Percentiles rank a stretch among this genome's conserved stretches.
Evolutionary conservation across 2,888 invertebrate species (phyloP).

Genomic region (Ephialtes manifestator): DNA sequence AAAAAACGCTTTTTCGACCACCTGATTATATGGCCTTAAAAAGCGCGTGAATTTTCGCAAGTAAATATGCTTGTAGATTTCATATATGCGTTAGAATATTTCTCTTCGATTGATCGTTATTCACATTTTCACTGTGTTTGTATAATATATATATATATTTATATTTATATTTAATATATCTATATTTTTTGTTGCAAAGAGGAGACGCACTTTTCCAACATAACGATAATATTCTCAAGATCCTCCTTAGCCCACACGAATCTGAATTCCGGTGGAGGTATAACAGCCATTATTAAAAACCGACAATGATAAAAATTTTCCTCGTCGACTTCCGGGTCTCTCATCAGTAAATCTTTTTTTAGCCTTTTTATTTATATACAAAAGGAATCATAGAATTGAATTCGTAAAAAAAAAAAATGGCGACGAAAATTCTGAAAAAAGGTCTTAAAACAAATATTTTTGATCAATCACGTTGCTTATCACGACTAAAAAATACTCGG

Average conservation of each 20-base stretch:
- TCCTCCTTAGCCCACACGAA: conserved; percentile 15
- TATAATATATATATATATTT: conserved; percentile 41
- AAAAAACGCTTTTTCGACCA: too few relatives aligned
- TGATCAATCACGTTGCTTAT: conserved; percentile 17
- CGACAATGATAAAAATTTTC: conserved; percentile 46
- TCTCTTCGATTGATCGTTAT: conserved; percentile 26
- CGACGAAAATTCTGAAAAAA: neutral
- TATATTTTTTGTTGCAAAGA: conserved; percentile 33
- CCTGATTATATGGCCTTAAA: too few relatives aligned
- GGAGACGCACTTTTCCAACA: conserved; percentile 41
- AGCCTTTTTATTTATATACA: conserved; percentile 46
- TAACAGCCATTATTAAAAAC: conserved; percentile 62
- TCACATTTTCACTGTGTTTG: conserved; percentile 39
- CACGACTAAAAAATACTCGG: conserved; percentile 46
- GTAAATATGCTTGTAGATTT: conserved; percentile 1
- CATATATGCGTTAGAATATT: conserved; percentile 18
- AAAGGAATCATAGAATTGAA: conserved; percentile 13
- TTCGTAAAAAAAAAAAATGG: neutral
- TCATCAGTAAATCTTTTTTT: conserved; percentile 15
- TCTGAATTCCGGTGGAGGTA: conserved; percentile 13
- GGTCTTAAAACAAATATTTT: conserved; percentile 8
- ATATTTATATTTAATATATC: conserved; percentile 35
- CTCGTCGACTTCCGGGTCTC: conserved; percentile 13
- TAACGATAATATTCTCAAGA: conserved; percentile 53
- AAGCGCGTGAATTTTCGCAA: conserved; percentile 6